A percentile compares a stretch with the other conserved stretches of the same genome.
phyloP scores from a whole-genome alignment of 2,797 vertebrate genomes.

The Australoheros facetus region DNA sequence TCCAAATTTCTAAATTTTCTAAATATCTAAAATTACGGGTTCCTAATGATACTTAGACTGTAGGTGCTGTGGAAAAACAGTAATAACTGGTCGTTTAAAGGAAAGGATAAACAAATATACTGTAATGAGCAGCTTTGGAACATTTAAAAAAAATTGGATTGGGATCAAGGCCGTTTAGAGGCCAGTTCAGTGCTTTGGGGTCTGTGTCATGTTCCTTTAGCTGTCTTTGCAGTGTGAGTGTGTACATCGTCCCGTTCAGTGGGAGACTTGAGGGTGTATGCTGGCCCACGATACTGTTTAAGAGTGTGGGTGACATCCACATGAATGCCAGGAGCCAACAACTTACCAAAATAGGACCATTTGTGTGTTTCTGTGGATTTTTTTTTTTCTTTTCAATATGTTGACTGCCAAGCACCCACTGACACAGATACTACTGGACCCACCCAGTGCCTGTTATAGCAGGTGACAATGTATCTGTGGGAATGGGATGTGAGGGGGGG shows the following conservation, averaged over 20 bases:
- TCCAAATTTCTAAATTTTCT: background rate
- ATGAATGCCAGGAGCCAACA: background rate
- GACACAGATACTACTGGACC: slow-evolving; percentile 58
- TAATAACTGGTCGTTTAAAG: background rate
- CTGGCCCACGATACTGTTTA: background rate
- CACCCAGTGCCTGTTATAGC: slow-evolving; percentile 65
- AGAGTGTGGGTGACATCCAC: background rate
- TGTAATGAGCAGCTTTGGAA: background rate
- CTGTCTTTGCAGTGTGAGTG: background rate
- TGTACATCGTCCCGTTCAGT: background rate
- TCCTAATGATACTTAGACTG: background rate
- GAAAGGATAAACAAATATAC: background rate
- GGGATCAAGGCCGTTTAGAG: background rate
- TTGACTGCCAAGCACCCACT: slow-evolving; percentile 12
- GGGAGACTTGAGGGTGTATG: background rate
- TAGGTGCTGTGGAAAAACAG: background rate
- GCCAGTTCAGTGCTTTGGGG: background rate
- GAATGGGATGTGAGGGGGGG: slow-evolving; percentile 63
- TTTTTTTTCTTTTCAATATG: background rate
- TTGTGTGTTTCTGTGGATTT: background rate
- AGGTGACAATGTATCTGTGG: slow-evolving; percentile 70
- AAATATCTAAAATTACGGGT: background rate
- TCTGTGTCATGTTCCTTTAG: background rate
- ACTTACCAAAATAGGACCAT: slow-evolving; percentile 39
- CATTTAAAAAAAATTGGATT: background rate